Percentiles rank a stretch among this genome's conserved stretches.
Conservation (phyloP, 2,888 invertebrate genomes). For the Cylloceria caligata region DNA sequence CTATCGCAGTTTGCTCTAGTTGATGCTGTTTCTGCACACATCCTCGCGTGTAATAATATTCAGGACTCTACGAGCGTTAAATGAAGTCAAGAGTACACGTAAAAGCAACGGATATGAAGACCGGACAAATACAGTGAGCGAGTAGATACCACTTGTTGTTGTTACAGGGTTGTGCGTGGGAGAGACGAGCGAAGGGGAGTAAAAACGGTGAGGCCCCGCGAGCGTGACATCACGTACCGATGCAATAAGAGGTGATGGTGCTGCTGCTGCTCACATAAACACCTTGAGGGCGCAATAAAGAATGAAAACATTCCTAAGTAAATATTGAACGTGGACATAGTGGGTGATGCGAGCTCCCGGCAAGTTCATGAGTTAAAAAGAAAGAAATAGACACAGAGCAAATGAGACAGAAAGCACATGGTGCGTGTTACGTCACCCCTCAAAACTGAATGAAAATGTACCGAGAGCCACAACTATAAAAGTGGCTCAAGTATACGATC, state of each 20-base stretch:
- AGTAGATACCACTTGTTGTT: slow-evolving; percentile 10
- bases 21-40: slow-evolving; percentile 8
- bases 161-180: slow-evolving; percentile 13
- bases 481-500: neutral
- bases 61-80: slow-evolving; percentile 19
- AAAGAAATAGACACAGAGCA: slow-evolving; percentile 16
- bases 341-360: slow-evolving; percentile 15
- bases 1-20: neutral
- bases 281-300: slow-evolving; percentile 68
- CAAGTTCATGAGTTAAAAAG: slow-evolving; percentile 7
- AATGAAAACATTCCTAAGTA: slow-evolving; percentile 66
- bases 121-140: slow-evolving; percentile 45
- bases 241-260: slow-evolving; percentile 55
- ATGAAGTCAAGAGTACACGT: slow-evolving; percentile 42
- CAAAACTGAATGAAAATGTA: slow-evolving; percentile 39
- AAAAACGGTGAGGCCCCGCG: slow-evolving; percentile 5
- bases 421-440: slow-evolving; percentile 17
- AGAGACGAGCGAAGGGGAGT: slow-evolving; percentile 12
- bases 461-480: neutral
- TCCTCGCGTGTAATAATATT: slow-evolving; percentile 15
- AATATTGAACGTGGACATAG: slow-evolving; percentile 61
- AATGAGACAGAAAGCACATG: slow-evolving; percentile 4
- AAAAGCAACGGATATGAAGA: slow-evolving; percentile 63
- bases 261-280: slow-evolving; percentile 56
- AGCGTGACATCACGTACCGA: slow-evolving; percentile 49